Evolutionary conservation across 1,140 invertebrate genomes (phyloP).

Genomic region (Pseudoatta argentina): DNA sequence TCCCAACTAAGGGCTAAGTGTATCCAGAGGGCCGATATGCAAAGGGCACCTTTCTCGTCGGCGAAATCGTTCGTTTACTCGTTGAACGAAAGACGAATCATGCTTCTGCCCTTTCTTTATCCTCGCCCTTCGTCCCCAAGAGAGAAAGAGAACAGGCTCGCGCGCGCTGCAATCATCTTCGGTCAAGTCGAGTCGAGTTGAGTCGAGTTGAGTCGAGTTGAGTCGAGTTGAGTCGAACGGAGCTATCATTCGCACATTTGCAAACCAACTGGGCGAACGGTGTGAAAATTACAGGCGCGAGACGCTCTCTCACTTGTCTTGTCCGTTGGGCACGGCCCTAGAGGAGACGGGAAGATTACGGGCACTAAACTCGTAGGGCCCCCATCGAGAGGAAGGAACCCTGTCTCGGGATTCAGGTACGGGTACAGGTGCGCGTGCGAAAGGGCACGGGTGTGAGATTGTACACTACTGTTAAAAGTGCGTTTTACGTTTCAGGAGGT

Average conservation of each 20-base stretch:
- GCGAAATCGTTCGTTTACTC: slow-evolving; percentile 68
- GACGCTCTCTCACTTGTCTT: slow-evolving; percentile 66
- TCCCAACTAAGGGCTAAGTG: slow-evolving; percentile 38
- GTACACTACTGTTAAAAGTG: slow-evolving; percentile 51
- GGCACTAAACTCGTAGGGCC: slow-evolving; percentile 72
- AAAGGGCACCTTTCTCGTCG: slow-evolving; percentile 48
- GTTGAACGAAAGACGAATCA: slow-evolving; percentile 66
- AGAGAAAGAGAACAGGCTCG: slow-evolving; percentile 1
- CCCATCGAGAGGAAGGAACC: slow-evolving; percentile 33
- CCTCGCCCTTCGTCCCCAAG: background rate
- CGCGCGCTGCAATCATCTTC: slow-evolving; percentile 65
- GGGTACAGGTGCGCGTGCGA: slow-evolving; percentile 33
- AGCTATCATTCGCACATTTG: slow-evolving; percentile 84
- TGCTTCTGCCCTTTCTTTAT: background rate
- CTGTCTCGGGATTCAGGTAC: slow-evolving; percentile 41
- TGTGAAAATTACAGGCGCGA: slow-evolving; percentile 84
- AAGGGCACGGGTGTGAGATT: background rate
- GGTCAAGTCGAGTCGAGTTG: background rate
- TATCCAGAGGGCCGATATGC: slow-evolving; percentile 65
- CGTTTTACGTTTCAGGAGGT: slow-evolving; percentile 74
- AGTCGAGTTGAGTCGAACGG: slow-evolving; percentile 23
- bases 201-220: background rate
- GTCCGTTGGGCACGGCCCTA: slow-evolving; percentile 72
- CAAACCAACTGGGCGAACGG: slow-evolving; percentile 82
- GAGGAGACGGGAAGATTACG: slow-evolving; percentile 77